phyloP scores from a whole-genome alignment of 2,113 vertebrate genomes.

The Seriola dumerili region DNA sequence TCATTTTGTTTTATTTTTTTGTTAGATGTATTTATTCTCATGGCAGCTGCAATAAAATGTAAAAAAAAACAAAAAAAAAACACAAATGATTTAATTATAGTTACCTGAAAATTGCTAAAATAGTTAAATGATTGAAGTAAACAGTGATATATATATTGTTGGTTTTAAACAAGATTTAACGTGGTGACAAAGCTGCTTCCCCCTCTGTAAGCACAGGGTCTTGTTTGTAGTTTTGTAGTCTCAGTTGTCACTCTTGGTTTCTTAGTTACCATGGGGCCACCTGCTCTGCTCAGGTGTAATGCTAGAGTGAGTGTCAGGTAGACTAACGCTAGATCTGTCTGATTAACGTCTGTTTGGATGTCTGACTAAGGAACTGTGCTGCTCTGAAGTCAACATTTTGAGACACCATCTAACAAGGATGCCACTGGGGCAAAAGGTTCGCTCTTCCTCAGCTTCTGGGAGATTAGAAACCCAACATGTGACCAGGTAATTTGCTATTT shows the following conservation, averaged over 20 bases:
- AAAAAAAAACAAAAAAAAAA: neutral
- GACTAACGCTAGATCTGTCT: slow-evolving; percentile 54
- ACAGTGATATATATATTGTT: neutral
- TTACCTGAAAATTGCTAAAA: neutral
- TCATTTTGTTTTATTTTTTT: neutral
- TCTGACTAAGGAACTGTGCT: slow-evolving; percentile 23
- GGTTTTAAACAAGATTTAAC: neutral
- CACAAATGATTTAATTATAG: neutral
- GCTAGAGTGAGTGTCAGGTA: slow-evolving; percentile 74
- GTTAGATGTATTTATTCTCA: neutral
- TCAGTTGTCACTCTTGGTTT: slow-evolving; percentile 67
- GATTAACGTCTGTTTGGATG: slow-evolving; percentile 28
- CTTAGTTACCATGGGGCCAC: slow-evolving; percentile 71
- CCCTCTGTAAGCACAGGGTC: neutral
- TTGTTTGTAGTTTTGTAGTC: slow-evolving; percentile 36
- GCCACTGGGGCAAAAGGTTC: slow-evolving; percentile 70
- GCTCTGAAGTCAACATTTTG: slow-evolving; percentile 11
- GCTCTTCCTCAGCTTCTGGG: slow-evolving; percentile 82
- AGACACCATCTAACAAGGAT: slow-evolving; percentile 43
- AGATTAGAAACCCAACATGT: slow-evolving; percentile 80
- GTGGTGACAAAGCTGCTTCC: neutral
- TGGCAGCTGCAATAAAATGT: neutral
- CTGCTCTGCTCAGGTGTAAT: slow-evolving; percentile 70
- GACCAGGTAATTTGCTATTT: slow-evolving; percentile 80
- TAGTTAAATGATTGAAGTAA: neutral